A percentile compares a stretch with the other conserved stretches of the same genome.
These are phyloP conservation scores for Aegotheles bennettii DNA, from an alignment of 2,113 vertebrate genomes.

Conservation along the genomic window DNA sequence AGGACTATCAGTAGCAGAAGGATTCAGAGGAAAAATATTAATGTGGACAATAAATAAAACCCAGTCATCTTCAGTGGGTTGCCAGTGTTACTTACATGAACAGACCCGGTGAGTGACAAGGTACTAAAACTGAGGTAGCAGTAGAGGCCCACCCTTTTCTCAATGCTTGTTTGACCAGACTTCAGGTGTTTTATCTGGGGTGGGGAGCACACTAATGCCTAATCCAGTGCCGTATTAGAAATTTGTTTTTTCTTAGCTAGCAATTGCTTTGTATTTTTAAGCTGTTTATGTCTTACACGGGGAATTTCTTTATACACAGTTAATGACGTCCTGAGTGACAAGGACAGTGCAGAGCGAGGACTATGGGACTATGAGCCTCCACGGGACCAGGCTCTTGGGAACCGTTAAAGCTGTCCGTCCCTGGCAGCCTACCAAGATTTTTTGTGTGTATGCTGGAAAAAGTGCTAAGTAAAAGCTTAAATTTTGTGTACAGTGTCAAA, in stretches of 20 bases:
- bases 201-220: not conserved
- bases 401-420: not conserved
- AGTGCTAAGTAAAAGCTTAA: not conserved
- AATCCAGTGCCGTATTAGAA: not conserved
- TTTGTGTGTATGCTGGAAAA: not conserved
- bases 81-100: not conserved
- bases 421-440: not conserved
- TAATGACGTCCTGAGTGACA: not conserved
- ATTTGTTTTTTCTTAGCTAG: not conserved
- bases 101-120: not conserved
- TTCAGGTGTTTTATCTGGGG: not conserved
- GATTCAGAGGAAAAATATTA: not conserved
- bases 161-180: not conserved
- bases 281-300: not conserved
- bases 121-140: not conserved
- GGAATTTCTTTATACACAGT: not conserved
- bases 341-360: not conserved
- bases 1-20: not conserved
- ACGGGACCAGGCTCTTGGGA: not conserved
- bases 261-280: not conserved
- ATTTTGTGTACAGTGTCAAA: not conserved
- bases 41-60: not conserved
- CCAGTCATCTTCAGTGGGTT: not conserved
- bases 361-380: too few species aligned
- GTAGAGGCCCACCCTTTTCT: too few species aligned